Conservation (phyloP, 2,797 vertebrate genomes). For the Propithecus perrieri region DNA sequence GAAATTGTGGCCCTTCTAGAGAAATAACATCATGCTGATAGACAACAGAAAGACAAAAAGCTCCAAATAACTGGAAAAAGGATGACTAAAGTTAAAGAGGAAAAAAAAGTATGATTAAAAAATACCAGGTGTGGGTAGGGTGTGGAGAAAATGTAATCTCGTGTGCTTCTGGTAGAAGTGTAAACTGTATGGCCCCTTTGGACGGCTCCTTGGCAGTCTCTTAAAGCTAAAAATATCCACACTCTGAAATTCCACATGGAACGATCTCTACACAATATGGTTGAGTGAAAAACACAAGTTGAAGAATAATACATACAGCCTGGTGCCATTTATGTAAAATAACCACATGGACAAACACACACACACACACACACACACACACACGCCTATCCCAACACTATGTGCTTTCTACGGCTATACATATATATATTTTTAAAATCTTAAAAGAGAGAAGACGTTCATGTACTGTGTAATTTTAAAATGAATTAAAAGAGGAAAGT, state of each 20-base stretch:
- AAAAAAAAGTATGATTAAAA: neutral
- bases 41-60: constrained; percentile 18
- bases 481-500: constrained; percentile 3
- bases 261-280: neutral
- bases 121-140: neutral
- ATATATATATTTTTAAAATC: neutral
- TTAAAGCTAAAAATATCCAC: constrained; percentile 29
- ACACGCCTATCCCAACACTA: neutral
- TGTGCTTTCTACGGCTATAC: neutral
- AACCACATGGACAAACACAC: neutral
- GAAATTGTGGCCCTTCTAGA: neutral
- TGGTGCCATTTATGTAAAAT: constrained; percentile 26
- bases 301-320: neutral
- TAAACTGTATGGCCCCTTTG: neutral
- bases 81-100: neutral
- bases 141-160: neutral
- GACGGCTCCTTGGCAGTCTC: constrained; percentile 11
- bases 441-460: neutral
- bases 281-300: neutral
- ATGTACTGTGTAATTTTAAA: neutral
- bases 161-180: neutral
- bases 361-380: neutral
- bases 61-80: constrained; percentile 12
- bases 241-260: neutral
- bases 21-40: neutral